These are phyloP conservation scores for Tubiluchus corallicola DNA, from an alignment of 2,888 invertebrate species.

Conservation along the genomic window DNA sequence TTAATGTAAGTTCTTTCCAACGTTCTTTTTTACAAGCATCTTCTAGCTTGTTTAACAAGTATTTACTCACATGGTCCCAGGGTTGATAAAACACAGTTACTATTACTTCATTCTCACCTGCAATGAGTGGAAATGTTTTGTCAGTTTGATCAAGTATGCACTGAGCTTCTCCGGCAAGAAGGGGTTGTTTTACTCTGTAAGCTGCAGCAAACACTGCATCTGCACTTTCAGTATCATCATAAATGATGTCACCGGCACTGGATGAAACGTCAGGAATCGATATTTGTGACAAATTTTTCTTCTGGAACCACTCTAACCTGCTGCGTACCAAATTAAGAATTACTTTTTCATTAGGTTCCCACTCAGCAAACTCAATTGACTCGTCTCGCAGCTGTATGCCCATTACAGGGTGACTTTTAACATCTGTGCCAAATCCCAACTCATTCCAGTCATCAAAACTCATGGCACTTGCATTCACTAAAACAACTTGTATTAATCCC, in stretches of 20 bases:
- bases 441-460: not conserved
- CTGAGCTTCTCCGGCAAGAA: too few relatives aligned
- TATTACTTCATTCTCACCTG: not conserved
- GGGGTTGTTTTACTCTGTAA: too few relatives aligned
- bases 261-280: too few relatives aligned
- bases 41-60: not conserved
- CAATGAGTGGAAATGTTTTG: not conserved
- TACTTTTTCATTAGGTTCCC: too few relatives aligned
- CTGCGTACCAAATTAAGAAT: too few relatives aligned
- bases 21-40: not conserved
- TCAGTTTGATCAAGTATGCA: not conserved
- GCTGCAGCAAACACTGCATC: not conserved
- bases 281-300: too few relatives aligned
- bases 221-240: too few relatives aligned
- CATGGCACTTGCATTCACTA: not conserved
- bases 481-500: not conserved
- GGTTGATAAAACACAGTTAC: constrained; percentile 1
- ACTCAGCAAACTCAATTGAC: too few relatives aligned
- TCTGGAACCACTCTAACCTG: too few relatives aligned
- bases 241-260: not conserved
- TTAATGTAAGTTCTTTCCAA: not conserved
- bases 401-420: too few relatives aligned
- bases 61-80: not conserved
- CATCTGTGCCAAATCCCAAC: not conserved
- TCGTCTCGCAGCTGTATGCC: too few relatives aligned